Conservation (phyloP, 2,113 vertebrate species). For the Antennarius striatus region DNA sequence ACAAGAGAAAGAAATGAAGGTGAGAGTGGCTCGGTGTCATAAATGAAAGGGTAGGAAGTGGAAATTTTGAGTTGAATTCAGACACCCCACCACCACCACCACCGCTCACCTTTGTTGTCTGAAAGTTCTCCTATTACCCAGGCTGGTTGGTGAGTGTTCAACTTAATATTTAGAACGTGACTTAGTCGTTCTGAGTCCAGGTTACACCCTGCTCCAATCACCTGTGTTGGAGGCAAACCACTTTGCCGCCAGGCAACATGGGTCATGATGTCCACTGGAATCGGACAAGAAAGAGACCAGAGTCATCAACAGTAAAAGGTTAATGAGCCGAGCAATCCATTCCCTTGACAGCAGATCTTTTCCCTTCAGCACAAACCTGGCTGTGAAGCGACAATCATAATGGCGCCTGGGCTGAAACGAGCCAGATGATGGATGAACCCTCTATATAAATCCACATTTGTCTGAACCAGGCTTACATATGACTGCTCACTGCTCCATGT, state of each 20-base stretch:
- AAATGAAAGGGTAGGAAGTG: background rate
- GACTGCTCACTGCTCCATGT: conserved; percentile 89
- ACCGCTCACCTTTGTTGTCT: conserved; percentile 87
- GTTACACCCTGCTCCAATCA: conserved; percentile 93
- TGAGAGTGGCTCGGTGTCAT: background rate
- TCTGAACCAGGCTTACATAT: conserved; percentile 88
- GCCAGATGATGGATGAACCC: conserved; percentile 84
- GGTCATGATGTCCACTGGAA: conserved; percentile 92
- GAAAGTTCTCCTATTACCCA: conserved; percentile 95
- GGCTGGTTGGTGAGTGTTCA: conserved; percentile 80
- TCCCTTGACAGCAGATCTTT: background rate
- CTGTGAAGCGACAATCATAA: conserved; percentile 91
- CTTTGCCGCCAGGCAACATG: conserved; percentile 95
- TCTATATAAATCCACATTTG: conserved; percentile 91
- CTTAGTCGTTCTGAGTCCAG: conserved; percentile 90
- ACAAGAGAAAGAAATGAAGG: background rate
- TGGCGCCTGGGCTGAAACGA: conserved; percentile 81
- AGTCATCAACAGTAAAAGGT: background rate
- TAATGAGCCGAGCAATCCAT: background rate
- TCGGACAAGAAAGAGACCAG: background rate
- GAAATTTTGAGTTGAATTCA: too few species aligned
- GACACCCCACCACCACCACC: too few species aligned
- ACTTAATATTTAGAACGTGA: conserved; percentile 80
- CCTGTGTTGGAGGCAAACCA: conserved; percentile 82
- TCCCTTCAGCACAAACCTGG: conserved; percentile 74